Base-by-base conservation (phyloP, 2,888 invertebrate species). In the Shargacucullia verbasci region DNA sequence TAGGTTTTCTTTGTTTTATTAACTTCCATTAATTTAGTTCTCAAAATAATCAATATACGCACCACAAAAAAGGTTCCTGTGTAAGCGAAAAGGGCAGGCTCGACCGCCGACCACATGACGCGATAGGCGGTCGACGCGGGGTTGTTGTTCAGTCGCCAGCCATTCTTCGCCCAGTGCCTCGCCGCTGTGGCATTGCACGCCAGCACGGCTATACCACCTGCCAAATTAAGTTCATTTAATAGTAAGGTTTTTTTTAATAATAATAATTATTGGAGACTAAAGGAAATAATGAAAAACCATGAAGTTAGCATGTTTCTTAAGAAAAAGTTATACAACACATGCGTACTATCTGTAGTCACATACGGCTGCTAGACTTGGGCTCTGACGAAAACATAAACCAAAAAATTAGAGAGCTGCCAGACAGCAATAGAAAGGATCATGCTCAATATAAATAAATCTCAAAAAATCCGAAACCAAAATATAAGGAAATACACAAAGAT, bases 11-110 rank as follows among this genome's bases (percentile, higher is more conserved):
- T 29, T 29, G 27, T 7, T 37, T 37, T 14, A 8, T 41, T 33
- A 5, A 25, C 44, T 1, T 1, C 5, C n/a, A 50, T 27, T 62
- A 15, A 45, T 54, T 39, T 9, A 25, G n/a, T 25, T 48, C 33
- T 41, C 14, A 41, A 45, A 65, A 46, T 43, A 62, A 59, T 48
- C 38, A 55, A 53, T 50, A 38, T 20, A 52, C 82, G 59, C 63
- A 92, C 93, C 83, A 88, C 89, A 64, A 92, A 88, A 73, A 87
- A 92, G 7, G 92, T 91, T 31, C 93, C 93, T 0, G 92, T 89
- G 68, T 86, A 92, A 9, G 90, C 91, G 70, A 93, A 94, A 13
- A 93, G 77, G 3, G 84, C 76, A 0, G 93, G 93, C 60, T 94
- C 93, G 33, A 88, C 83, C 12, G 83, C 72, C 0, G 90, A 84